Base-by-base conservation (phyloP, 2,797 vertebrate species). In the Phoebastria nigripes region DNA sequence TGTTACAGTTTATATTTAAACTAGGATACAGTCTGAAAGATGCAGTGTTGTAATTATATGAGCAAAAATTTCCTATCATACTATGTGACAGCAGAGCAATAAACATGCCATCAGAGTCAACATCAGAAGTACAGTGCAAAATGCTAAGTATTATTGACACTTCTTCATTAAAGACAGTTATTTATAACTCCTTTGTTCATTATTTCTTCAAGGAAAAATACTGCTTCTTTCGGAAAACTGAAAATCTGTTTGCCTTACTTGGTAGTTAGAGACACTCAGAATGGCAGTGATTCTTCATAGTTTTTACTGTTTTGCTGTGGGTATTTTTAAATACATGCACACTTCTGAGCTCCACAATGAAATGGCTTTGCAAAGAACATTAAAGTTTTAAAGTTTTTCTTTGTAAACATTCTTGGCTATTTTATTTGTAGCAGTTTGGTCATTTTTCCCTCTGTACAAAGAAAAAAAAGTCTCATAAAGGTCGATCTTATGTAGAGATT, bases 1-100 rank as follows among this genome's bases (percentile, higher is more conserved):
- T 89, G 5, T 93, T 94, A 35, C 33, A 55, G 58, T 94, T 94
- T 93, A 94, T 62, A 91, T 95, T 72, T 95, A 91, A 94, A 90
- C 66, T 51, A 47, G 31, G 29, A 46, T 58, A 44, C 21, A 47
- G 39, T 71, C 85, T 82, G 54, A 90, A 93, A 85, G 54, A 93
- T 86, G n/a, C 55, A 62, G 7, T 42, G 28, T 76, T 90, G 28
- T 44, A 88, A 84, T 73, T 82, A 62, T 3, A 56, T 89, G 86
- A 87, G 88, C 88, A 93, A 92, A 82, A 90, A 88, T 93, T 94
- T 96, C 91, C 88, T 90, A n/a, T 90, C 29, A 2, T 82, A 20
- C 59, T 77, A 62, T 85, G 54, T 79, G 77, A 91, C 46, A 90
- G 66, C 62, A 82, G 80, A 87, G 82, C 67, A 93, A 56, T 88